Evolutionary conservation across 2,888 invertebrate species (phyloP).

Genomic region (Aelia acuminata): DNA sequence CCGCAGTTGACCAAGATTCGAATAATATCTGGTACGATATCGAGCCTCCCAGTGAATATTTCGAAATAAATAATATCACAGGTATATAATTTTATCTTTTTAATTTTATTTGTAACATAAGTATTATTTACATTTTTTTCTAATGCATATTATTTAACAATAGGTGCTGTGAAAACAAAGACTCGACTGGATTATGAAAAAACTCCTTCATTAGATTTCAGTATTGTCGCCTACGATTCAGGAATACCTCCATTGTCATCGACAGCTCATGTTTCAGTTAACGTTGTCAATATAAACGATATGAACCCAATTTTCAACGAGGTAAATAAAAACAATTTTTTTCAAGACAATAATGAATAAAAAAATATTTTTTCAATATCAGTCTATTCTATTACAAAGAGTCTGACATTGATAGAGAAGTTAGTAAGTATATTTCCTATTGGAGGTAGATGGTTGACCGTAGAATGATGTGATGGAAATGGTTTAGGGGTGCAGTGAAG

Average conservation of each 20-base stretch:
- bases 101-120: too few species aligned
- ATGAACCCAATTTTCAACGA: constrained; percentile 85
- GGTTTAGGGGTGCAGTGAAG: too few species aligned
- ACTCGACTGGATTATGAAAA: constrained; percentile 88
- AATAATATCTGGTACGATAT: constrained; percentile 83
- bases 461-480: too few species aligned
- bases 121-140: too few species aligned
- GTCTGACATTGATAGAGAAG: too few species aligned
- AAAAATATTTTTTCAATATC: too few species aligned
- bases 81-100: constrained; percentile 70
- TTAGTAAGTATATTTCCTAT: too few species aligned
- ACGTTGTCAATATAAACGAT: constrained; percentile 88
- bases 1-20: constrained; percentile 86
- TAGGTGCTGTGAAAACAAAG: constrained; percentile 83
- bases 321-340: constrained; percentile 67
- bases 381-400: too few species aligned
- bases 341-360: too few species aligned
- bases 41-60: constrained; percentile 80
- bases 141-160: constrained; percentile 60
- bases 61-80: constrained; percentile 84
- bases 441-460: too few species aligned
- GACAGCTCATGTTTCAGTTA: constrained; percentile 82
- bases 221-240: constrained; percentile 86
- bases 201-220: constrained; percentile 82
- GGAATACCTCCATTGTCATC: constrained; percentile 88